Conservation (phyloP, 2,888 invertebrate genomes). For the Pristionchus mayeri region DNA sequence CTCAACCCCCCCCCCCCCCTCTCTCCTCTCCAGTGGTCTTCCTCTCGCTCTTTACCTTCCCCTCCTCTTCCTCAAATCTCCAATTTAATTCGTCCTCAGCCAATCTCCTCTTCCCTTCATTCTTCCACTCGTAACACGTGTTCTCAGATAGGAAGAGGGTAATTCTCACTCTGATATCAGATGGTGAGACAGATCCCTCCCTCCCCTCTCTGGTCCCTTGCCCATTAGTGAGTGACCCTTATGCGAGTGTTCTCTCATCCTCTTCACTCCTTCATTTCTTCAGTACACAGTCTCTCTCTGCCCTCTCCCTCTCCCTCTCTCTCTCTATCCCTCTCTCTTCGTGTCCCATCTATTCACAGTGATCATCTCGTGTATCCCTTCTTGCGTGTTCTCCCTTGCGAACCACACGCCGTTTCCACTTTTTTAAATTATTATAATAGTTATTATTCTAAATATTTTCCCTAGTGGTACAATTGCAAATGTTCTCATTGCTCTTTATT, state of each 20-base stretch:
- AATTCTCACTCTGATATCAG: background rate
- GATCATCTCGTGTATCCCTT: background rate
- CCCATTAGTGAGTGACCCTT: slow-evolving; percentile 1
- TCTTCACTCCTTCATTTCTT: background rate
- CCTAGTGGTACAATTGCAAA: too few relatives aligned
- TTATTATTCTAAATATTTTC: background rate
- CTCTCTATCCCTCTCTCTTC: background rate
- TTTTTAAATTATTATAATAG: background rate
- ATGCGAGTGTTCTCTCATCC: background rate
- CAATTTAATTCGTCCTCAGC: background rate
- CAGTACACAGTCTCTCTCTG: background rate
- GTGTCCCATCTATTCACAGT: background rate
- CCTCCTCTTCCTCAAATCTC: background rate
- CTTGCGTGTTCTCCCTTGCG: background rate
- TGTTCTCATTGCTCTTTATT: background rate
- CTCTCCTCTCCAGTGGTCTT: background rate
- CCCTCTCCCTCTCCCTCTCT: slow-evolving; percentile 1
- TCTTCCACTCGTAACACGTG: background rate
- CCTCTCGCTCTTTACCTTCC: background rate
- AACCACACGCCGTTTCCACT: background rate
- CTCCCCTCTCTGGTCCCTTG: background rate
- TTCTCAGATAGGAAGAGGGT: background rate
- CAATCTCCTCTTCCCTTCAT: background rate
- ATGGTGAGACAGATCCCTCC: background rate
- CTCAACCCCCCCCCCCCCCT: background rate